Evolutionary conservation across 92 coral and sea anemone genomes (phyloP), one percentile per base, ranked within the genome.

Genomic region (Epizoanthus stellaris): DNA sequence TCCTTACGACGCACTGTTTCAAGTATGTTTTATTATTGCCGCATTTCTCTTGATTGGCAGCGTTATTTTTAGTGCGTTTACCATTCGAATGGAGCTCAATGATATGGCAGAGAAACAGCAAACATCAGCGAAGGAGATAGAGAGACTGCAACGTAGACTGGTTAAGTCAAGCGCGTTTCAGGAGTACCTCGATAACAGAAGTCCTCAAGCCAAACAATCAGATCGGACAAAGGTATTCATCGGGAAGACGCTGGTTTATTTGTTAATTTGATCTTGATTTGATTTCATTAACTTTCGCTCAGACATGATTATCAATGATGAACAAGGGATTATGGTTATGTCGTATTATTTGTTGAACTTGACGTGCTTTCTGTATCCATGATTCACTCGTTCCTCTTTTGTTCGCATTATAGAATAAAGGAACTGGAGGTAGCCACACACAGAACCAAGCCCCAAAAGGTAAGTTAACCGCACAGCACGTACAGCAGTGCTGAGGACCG

Each of bases 31-130:
- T 43, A 4, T 76, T 57, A n/a, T 36, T 76, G 47, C 67, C 49
- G 45, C 68, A 53, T 53, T 76, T 10, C 82, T 76, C 56, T 2
- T 76, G 68, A 76, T 76, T 60, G 82, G 82, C 54, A 76, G 82
- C 43, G 57, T 76, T 38, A 60, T 76, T 59, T 76, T 76, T 76
- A 76, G 82, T 17, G 68, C 82, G 3, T 76, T 34, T 40, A 38
- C 69, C n/a, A 36, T 60, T 59, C 82, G 82, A 16, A 12, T 76
- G 16, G 82, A 76, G 62, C 82, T 76, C 49, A 76, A 76, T 47
- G 25, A 14, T 25, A 59, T 59, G 82, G 25, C 56, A 52, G 56
- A 58, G 21, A 59, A 59, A 39, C 20, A 8, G 8, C 82, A 59
- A 2, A 52, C 56, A 9, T 52, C 56, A 0, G 67, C 23, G 8